Evolutionary conservation across 2,113 vertebrate species (phyloP).

Genomic region (Panthera tigris): DNA sequence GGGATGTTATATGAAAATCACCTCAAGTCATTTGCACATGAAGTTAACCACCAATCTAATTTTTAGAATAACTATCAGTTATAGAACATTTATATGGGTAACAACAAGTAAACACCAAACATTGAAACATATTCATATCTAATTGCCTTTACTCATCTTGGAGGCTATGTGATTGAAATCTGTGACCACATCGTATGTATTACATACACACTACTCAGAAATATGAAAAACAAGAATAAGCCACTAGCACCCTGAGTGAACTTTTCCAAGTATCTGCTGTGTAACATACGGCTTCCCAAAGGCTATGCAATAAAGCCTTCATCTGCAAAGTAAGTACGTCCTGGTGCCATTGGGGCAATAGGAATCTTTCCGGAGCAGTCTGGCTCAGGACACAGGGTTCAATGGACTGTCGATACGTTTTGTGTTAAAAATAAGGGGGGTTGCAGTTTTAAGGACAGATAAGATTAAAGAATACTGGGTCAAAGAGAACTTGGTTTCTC

Average conservation of each 20-base stretch:
- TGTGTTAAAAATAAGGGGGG: background rate
- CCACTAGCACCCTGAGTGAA: background rate
- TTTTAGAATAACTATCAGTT: background rate
- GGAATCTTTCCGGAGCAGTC: background rate
- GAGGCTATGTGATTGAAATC: background rate
- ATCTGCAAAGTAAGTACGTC: background rate
- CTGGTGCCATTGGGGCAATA: background rate
- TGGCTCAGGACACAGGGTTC: background rate
- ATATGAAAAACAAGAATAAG: background rate
- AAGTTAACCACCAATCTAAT: conserved; percentile 6
- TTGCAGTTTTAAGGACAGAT: background rate
- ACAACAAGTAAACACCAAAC: background rate
- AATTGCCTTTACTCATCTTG: background rate
- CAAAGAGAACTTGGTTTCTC: background rate
- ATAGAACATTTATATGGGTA: background rate
- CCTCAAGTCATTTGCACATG: background rate
- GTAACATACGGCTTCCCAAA: background rate
- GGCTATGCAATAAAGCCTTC: background rate
- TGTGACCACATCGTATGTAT: background rate
- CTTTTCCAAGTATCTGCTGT: background rate
- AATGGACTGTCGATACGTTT: background rate
- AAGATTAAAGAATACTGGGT: background rate
- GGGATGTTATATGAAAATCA: background rate
- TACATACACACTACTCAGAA: background rate
- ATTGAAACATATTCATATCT: background rate